These are phyloP conservation scores for Lepidotrigona ventralis DNA, from an alignment of 1,140 invertebrate species.

Conservation along the genomic window DNA sequence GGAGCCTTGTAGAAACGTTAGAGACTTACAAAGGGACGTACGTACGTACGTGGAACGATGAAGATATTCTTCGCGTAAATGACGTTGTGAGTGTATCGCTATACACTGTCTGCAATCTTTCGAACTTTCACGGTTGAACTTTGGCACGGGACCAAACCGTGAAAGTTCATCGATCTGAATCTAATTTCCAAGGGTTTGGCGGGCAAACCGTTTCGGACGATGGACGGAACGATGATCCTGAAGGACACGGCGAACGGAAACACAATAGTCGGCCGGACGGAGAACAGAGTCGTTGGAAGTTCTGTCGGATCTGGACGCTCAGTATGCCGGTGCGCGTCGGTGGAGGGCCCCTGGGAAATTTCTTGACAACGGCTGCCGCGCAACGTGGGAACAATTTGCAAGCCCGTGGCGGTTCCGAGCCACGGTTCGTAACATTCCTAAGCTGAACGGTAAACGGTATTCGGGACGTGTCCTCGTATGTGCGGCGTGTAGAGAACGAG, in stretches of 20 bases:
- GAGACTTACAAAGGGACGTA: background rate
- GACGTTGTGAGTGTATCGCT: background rate
- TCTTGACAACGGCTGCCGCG: slow-evolving; percentile 63
- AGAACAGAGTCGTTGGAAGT: slow-evolving; percentile 40
- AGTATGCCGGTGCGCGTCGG: slow-evolving; percentile 59
- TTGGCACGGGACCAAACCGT: no score
- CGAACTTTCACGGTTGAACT: no score
- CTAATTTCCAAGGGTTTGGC: no score
- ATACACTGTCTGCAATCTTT: no score
- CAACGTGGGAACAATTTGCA: slow-evolving; percentile 74
- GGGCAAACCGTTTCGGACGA: no score
- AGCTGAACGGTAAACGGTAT: slow-evolving; percentile 70
- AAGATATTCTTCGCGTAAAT: background rate
- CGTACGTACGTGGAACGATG: background rate
- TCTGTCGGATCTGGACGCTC: slow-evolving; percentile 47
- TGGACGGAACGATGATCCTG: background rate
- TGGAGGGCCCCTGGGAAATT: slow-evolving; percentile 64
- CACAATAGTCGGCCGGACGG: slow-evolving; percentile 19
- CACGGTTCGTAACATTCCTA: slow-evolving; percentile 70
- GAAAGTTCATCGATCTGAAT: no score
- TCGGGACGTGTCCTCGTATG: slow-evolving; percentile 70
- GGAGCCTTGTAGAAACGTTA: background rate
- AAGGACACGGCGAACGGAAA: slow-evolving; percentile 9
- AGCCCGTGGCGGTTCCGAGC: slow-evolving; percentile 63
- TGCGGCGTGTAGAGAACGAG: slow-evolving; percentile 29